phyloP scores from a whole-genome alignment of 64 coral and sea anemone species.

The Orbicella faveolata region DNA sequence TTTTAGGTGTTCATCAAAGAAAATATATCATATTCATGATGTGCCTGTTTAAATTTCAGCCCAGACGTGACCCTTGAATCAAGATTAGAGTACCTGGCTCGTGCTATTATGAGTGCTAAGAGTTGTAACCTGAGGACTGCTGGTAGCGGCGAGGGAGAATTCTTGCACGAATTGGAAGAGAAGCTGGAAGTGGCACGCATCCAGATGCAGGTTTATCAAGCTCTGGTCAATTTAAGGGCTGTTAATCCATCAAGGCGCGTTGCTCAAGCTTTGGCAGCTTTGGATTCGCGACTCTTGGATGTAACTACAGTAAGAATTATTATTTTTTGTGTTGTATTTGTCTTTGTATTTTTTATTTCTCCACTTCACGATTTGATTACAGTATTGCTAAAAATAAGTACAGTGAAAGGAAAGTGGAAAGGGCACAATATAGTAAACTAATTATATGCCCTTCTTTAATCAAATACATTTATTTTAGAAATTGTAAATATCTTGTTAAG shows the following conservation, averaged over 20 bases:
- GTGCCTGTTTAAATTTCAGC: conserved; percentile 27
- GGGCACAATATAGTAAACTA: too few species aligned
- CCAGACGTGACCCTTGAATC: conserved; percentile 66
- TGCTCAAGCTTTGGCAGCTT: conserved; percentile 49
- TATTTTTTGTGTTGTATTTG: too few species aligned
- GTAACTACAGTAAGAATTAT: conserved; percentile 65
- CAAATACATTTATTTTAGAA: too few species aligned
- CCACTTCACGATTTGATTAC: too few species aligned
- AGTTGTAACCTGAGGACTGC: conserved; percentile 85
- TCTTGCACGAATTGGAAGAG: conserved; percentile 94
- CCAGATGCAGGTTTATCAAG: conserved; percentile 91
- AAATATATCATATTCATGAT: too few species aligned
- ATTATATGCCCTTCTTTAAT: too few species aligned
- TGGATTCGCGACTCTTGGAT: conserved; percentile 83
- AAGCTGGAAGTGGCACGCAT: conserved; percentile 98
- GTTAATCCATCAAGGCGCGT: conserved; percentile 37
- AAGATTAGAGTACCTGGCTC: conserved; percentile 89
- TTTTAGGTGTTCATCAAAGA: too few species aligned
- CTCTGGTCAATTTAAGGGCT: conserved; percentile 58
- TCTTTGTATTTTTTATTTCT: too few species aligned
- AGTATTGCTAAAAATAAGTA: too few species aligned
- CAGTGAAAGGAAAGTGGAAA: too few species aligned
- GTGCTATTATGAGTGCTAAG: conserved; percentile 98
- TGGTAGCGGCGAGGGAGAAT: conserved; percentile 84
- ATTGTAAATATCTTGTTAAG: too few species aligned